phyloP scores from a whole-genome alignment of 1,140 invertebrate genomes.

The Idris sp. region DNA sequence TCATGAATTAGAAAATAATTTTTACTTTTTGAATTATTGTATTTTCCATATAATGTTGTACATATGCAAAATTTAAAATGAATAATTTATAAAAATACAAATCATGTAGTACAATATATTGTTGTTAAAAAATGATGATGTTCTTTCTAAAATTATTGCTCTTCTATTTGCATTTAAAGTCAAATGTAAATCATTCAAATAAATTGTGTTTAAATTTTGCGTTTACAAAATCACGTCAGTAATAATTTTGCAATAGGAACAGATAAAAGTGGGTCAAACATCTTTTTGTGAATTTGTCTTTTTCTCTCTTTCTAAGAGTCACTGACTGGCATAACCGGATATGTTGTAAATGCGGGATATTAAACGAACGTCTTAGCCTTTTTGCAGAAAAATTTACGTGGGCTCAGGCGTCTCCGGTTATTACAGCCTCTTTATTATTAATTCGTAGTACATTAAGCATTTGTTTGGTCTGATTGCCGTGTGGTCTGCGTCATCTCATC shows the following conservation, averaged over 20 bases:
- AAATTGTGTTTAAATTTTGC: too few relatives aligned
- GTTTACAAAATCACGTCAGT: constrained; percentile 9
- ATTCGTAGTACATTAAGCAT: constrained; percentile 39
- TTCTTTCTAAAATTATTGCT: too few relatives aligned
- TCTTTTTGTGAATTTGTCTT: constrained; percentile 10
- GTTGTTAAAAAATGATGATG: too few relatives aligned
- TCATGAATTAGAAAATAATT: too few relatives aligned
- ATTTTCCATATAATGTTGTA: too few relatives aligned
- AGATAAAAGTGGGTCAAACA: constrained; percentile 25
- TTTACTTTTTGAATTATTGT: too few relatives aligned
- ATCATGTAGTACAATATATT: too few relatives aligned
- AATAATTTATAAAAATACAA: too few relatives aligned
- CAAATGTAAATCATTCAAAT: too few relatives aligned
- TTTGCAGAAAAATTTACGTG: constrained; percentile 49
- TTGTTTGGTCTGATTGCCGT: constrained; percentile 5
- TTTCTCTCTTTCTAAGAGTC: constrained; percentile 8
- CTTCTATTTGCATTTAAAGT: too few relatives aligned
- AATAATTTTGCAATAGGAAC: constrained; percentile 24
- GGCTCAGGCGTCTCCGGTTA: constrained; percentile 53
- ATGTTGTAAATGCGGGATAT: constrained; percentile 51
- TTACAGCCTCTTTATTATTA: constrained; percentile 61
- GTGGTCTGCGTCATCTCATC: constrained; percentile 6
- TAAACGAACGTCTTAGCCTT: constrained; percentile 32
- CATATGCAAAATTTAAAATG: too few relatives aligned
- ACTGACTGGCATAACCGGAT: constrained; percentile 41